These are phyloP conservation scores for Trachelus tabidus DNA, from an alignment of 2,888 invertebrate species.

Conservation along the genomic window DNA sequence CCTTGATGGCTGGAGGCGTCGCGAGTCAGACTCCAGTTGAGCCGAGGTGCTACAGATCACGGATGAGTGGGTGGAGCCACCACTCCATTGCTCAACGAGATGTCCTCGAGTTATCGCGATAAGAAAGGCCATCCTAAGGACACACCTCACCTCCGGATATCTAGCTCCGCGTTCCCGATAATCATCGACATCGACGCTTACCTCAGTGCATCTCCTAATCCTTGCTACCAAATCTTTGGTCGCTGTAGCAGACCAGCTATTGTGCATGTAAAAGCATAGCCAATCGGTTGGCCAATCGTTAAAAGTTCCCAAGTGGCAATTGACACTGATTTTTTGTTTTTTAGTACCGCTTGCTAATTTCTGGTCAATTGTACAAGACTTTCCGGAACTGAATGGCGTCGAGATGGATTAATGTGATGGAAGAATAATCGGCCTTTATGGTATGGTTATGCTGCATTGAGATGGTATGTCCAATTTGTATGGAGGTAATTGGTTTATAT, in stretches of 20 bases:
- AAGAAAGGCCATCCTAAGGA: conserved; percentile 64
- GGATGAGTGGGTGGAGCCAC: conserved; percentile 60
- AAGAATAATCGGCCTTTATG: neutral
- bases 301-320: neutral
- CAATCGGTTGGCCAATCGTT: neutral
- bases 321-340: neutral
- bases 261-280: neutral
- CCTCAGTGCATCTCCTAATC: neutral
- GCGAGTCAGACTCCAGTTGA: conserved; percentile 16
- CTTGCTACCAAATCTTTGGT: neutral
- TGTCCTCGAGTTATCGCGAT: conserved; percentile 63
- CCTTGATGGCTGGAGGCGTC: conserved; percentile 50
- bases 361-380: neutral
- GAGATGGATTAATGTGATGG: neutral
- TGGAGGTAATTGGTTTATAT: neutral
- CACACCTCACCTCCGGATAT: conserved; percentile 43
- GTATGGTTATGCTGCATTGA: neutral
- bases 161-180: conserved; percentile 39
- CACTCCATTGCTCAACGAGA: conserved; percentile 57
- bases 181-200: conserved; percentile 38
- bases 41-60: conserved; percentile 46
- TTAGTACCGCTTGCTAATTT: neutral
- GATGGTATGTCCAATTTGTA: neutral
- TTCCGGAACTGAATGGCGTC: neutral
- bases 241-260: neutral